Conservation (phyloP, 2,888 invertebrate species). For the Chrysina gloriosa region DNA sequence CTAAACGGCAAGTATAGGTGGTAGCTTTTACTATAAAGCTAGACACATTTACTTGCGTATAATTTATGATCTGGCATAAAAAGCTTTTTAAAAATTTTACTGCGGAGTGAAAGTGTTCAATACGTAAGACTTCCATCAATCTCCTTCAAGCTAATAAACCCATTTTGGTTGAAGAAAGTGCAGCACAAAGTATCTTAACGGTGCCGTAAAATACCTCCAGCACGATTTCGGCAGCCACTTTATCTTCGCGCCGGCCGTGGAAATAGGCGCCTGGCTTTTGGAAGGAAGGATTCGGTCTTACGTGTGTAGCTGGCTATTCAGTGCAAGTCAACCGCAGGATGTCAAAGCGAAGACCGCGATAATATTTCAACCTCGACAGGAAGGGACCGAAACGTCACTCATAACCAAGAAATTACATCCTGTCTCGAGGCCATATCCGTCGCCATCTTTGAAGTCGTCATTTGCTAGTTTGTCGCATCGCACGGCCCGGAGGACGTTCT, state of each 20-base stretch:
- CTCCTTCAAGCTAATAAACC: constrained; percentile 34
- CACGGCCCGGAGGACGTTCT: neutral
- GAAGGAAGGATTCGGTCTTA: constrained; percentile 34
- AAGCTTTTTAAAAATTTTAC: constrained; percentile 8
- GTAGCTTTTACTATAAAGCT: no score
- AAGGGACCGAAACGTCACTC: constrained; percentile 43
- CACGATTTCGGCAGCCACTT: constrained; percentile 32
- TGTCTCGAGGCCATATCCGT: constrained; percentile 36
- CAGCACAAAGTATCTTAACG: constrained; percentile 32
- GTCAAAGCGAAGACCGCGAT: constrained; percentile 40
- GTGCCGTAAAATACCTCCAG: constrained; percentile 20
- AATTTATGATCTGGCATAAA: constrained; percentile 18
- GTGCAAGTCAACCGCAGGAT: constrained; percentile 35
- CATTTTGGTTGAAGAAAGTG: constrained; percentile 17
- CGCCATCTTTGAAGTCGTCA: constrained; percentile 39
- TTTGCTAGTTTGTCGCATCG: constrained; percentile 27
- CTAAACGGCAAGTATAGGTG: no score
- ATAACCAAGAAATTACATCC: constrained; percentile 44
- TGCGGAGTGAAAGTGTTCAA: neutral
- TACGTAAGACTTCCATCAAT: constrained; percentile 24
- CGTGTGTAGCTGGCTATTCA: constrained; percentile 31
- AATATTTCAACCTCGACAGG: constrained; percentile 40
- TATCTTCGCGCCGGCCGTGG: constrained; percentile 26
- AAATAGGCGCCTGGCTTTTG: neutral
- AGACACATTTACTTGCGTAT: neutral